Evolutionary conservation across 2,113 vertebrate genomes (phyloP), one percentile per base, ranked within the genome.

Genomic region (Tautogolabrus adspersus): DNA sequence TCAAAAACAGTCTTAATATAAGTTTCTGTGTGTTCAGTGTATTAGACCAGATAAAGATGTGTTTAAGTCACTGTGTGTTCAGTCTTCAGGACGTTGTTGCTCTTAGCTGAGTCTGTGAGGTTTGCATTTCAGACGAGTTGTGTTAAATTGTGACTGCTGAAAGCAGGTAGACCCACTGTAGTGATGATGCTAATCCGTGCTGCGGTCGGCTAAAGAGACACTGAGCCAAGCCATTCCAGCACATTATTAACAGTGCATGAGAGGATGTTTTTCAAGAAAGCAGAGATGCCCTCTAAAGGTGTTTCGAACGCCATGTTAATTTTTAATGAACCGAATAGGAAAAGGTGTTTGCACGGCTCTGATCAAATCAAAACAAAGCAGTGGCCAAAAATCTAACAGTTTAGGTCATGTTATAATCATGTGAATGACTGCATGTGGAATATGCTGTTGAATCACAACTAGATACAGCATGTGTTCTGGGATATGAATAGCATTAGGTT

Each of bases 371-470:
- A 47, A 69, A 61, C 70, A 68, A 1, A 56, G 30, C 54, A 44
- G 10, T 64, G 68, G 60, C 70, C 66, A 67, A 59, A 37, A 44
- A 21, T n/a, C 15, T 59, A 64, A 73, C 66, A 60, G 49, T 74
- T 63, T 60, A 44, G 60, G 49, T 26, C 22, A 67, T 54, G 30
- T 64, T 61, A 38, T 69, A 73, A 66, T 57, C 51, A 56, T 55
- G 8, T 23, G 21, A 52, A n/a, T 3, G 49, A n/a, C 49, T 13
- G 4, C 42, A 65, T 61, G 23, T 63, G 21, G n/a, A 73, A 77
- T 63, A 42, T 56, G 61, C 51, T 44, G 65, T 60, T 47, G 10
- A 64, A 47, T 73, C 34, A 42, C 47, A 44, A 44, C 38, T 15
- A 5, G 10, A 44, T 16, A 55, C 30, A 60, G 40, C 34, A 56